phyloP scores from a whole-genome alignment of 2,797 vertebrate genomes.

The Lithobates sylvaticus region DNA sequence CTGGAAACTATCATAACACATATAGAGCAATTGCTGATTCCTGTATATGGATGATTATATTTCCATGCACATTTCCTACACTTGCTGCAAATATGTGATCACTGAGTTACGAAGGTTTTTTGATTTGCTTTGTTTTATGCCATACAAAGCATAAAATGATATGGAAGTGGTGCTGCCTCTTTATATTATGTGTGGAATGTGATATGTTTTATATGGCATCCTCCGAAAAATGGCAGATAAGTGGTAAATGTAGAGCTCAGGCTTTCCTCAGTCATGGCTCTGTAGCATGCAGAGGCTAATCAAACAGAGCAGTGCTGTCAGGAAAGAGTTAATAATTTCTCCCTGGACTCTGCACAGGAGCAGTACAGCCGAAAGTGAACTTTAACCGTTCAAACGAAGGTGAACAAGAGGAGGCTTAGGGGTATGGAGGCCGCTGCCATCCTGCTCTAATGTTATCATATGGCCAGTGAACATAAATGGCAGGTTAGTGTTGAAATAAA shows the following conservation, averaged over 20 bases:
- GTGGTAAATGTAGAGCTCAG: neutral
- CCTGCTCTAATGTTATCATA: neutral
- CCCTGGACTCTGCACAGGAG: constrained; percentile 43
- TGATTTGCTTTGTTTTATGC: too few species aligned
- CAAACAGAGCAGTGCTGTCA: too few species aligned
- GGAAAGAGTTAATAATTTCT: constrained; percentile 21
- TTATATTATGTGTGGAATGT: too few species aligned
- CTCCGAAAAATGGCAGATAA: neutral
- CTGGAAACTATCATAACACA: too few species aligned
- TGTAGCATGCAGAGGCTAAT: neutral
- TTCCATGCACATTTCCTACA: too few species aligned
- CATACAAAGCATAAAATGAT: neutral
- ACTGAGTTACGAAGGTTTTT: too few species aligned
- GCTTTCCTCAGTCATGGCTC: neutral
- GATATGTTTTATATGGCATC: neutral
- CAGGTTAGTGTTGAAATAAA: too few species aligned
- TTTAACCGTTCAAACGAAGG: constrained; percentile 22
- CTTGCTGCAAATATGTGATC: too few species aligned
- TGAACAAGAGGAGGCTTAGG: neutral
- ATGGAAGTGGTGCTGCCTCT: too few species aligned
- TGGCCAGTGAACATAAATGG: too few species aligned
- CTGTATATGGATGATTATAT: too few species aligned
- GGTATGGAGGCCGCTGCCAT: neutral
- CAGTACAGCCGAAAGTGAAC: constrained; percentile 20
- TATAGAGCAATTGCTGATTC: too few species aligned